phyloP scores from a whole-genome alignment of 2,888 invertebrate species.

The Halictus ligatus region DNA sequence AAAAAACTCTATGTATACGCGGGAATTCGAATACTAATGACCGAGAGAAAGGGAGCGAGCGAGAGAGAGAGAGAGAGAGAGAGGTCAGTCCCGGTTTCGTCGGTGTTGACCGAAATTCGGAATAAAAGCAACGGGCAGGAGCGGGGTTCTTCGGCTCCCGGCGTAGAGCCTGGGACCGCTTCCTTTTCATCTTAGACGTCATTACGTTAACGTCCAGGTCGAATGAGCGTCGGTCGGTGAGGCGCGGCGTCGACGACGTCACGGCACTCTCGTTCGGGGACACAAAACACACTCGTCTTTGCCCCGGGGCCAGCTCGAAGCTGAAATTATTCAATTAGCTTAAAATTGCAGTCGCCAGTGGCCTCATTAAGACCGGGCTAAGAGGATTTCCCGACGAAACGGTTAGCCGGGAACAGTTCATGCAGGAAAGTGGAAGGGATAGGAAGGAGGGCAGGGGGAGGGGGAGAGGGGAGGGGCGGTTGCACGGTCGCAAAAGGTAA shows the following conservation, averaged over 20 bases:
- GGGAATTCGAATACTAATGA: constrained; percentile 5
- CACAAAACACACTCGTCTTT: constrained; percentile 54
- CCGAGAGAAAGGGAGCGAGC: background rate
- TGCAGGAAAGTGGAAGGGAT: constrained; percentile 30
- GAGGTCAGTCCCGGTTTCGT: background rate
- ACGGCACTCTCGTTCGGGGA: constrained; percentile 28
- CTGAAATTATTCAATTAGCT: constrained; percentile 81
- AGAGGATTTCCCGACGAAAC: constrained; percentile 76
- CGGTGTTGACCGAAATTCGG: constrained; percentile 8
- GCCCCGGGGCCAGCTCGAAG: constrained; percentile 68
- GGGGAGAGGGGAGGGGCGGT: background rate
- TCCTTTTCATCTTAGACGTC: constrained; percentile 16
- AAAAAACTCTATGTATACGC: background rate
- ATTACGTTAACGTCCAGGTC: constrained; percentile 23
- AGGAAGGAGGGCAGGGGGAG: no score
- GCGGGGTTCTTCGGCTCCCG: background rate
- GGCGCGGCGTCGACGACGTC: background rate
- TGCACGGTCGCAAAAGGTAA: constrained; percentile 19
- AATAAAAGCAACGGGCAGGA: background rate
- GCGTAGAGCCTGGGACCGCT: background rate
- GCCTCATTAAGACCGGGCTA: constrained; percentile 80
- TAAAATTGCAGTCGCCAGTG: constrained; percentile 75
- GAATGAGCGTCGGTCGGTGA: background rate
- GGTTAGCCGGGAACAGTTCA: constrained; percentile 29
- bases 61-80: background rate